These are phyloP conservation scores for Perca schrenkii DNA, from an alignment of 2,113 vertebrate genomes.

Conservation along the genomic window DNA sequence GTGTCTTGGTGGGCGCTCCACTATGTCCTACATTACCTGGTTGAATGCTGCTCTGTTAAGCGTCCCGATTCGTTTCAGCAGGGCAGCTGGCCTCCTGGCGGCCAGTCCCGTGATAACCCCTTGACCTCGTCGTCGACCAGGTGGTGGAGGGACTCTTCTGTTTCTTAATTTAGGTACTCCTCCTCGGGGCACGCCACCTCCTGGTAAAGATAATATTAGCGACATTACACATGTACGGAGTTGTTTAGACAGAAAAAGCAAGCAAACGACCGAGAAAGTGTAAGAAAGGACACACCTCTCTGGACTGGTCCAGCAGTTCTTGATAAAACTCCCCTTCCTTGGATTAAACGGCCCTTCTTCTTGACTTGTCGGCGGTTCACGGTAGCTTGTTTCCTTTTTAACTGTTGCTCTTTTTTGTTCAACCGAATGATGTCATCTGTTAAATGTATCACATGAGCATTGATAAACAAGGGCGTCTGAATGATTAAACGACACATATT, in stretches of 20 bases:
- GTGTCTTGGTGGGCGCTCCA: background rate
- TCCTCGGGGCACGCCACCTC: constrained; percentile 78
- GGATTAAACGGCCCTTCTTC: constrained; percentile 84
- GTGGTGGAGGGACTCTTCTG: constrained; percentile 73
- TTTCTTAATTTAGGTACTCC: constrained; percentile 84
- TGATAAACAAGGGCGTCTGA: background rate
- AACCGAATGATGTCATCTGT: constrained; percentile 96
- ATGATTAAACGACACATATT: background rate
- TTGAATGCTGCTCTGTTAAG: constrained; percentile 88
- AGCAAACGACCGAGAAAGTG: accelerated
- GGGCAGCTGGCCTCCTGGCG: constrained; percentile 85
- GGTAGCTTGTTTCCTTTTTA: constrained; percentile 76
- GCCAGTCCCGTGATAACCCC: constrained; percentile 93
- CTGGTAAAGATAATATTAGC: constrained; percentile 30
- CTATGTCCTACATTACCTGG: constrained; percentile 79
- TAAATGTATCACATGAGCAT: constrained; percentile 21
- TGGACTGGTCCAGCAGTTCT: constrained; percentile 82
- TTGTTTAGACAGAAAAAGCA: background rate
- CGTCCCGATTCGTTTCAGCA: constrained; percentile 88
- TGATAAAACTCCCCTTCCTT: constrained; percentile 77
- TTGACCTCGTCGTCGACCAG: constrained; percentile 87
- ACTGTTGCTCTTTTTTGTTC: constrained; percentile 92
- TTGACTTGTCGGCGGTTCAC: constrained; percentile 74
- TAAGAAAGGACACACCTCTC: constrained; percentile 75
- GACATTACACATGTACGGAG: background rate